Percentiles rank a stretch among this genome's conserved stretches.
These are phyloP conservation scores for Microplitis demolitor DNA, from an alignment of 1,140 invertebrate species.

Conservation along the genomic window DNA sequence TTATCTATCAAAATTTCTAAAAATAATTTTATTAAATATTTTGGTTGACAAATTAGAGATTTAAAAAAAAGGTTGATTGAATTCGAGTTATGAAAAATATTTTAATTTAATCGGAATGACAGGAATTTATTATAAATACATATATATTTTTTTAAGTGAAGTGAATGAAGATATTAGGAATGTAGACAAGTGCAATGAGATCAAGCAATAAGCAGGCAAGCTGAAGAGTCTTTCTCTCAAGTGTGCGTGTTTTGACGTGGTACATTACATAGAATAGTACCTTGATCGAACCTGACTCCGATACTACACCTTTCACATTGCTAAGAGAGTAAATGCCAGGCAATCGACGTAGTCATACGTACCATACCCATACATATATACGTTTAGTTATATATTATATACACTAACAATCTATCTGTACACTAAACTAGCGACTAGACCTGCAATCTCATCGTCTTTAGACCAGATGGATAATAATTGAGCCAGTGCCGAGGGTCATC, in stretches of 20 bases:
- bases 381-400: no score
- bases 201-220: not conserved
- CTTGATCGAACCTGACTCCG: slow-evolving; percentile 39
- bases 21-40: no score
- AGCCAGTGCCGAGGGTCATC: slow-evolving; percentile 9
- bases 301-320: slow-evolving; percentile 59
- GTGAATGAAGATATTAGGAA: no score
- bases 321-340: slow-evolving; percentile 58
- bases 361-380: not conserved
- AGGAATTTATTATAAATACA: no score
- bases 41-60: no score
- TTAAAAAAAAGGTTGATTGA: no score
- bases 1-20: no score
- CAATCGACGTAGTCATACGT: slow-evolving; percentile 11
- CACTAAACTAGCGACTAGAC: not conserved
- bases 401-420: not conserved
- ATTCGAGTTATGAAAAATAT: no score
- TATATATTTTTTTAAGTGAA: no score
- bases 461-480: slow-evolving; percentile 14
- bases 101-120: no score
- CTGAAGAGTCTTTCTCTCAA: slow-evolving; percentile 18
- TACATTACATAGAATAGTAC: slow-evolving; percentile 53
- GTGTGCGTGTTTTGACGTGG: slow-evolving; percentile 38
- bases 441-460: not conserved
- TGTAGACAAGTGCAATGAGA: not conserved